Base-by-base conservation (phyloP, 2,888 invertebrate genomes). In the Sicus ferrugineus region DNA sequence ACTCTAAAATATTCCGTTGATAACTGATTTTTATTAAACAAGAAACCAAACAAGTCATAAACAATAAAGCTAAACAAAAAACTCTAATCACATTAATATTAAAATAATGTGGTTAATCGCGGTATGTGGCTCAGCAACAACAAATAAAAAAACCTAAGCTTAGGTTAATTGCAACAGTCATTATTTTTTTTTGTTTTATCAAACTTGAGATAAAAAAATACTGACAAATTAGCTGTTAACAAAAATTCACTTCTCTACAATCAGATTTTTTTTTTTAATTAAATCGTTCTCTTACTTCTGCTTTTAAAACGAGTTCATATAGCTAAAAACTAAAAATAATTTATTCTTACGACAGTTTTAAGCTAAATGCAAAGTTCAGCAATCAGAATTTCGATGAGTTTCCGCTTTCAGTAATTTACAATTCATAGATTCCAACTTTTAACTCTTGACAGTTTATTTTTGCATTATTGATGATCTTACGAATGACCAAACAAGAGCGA, bases 341-440 rank as follows among this genome's bases (percentile, higher is more conserved):
- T n/a, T n/a, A n/a, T n/a, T n/a, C 19, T 46, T 46, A n/a, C n/a
- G 9, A 19, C 19, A 46, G 46, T 21, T 50, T 48, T 48, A 2
- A 50, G 6, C n/a, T 9, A 50, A 21, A 21, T 23, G 26, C 26
- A 54, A 54, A 7, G 23, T 50, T 19, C 14, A 54, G 16, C 26
- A 54, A 54, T 54, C 26, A 54, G 28, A 54, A 54, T 54, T 54
- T 54, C 54, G 28, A 54, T 54, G 26, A 54, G 28, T 11, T 23
- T 21, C 4, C 3, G 54, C 19, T 23, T 21, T n/a, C 5, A 23
- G 46, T 3, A 19, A 56, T 56, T 56, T 2, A 30, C 30, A 56
- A 56, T 56, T 16, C 56, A 56, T 28, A 1, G 16, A 23, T 42
- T 61, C 42, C 23, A 42, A 14, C 26, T 11, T 42, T 26, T 61